phyloP scores from a whole-genome alignment of 37 sponge, comb jelly and placozoan genomes.

The Spongia lamella region DNA sequence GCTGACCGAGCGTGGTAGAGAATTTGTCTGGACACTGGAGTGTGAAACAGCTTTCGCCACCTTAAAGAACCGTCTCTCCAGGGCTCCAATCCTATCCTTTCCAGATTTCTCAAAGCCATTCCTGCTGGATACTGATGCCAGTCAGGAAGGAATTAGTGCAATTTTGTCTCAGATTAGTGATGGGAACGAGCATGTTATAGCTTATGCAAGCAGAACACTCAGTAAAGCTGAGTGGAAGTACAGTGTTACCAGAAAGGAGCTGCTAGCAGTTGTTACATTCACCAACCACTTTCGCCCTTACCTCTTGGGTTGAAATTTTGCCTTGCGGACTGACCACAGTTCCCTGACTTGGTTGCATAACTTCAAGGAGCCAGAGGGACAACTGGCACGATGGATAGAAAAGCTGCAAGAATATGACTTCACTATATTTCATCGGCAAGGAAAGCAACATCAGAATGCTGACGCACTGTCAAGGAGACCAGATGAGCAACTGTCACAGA shows the following conservation, averaged over 20 bases:
- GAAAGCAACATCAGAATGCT: too few species aligned
- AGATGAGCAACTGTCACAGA: too few species aligned
- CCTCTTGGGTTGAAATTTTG: neutral
- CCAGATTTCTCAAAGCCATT: too few species aligned
- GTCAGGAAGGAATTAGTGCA: conserved; percentile 16
- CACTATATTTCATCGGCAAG: neutral
- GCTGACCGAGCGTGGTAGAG: neutral
- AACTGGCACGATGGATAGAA: conserved; percentile 9
- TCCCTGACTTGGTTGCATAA: conserved; percentile 8
- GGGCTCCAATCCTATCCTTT: conserved; percentile 42
- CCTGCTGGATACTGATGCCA: conserved; percentile 24
- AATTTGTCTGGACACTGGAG: conserved; percentile 12
- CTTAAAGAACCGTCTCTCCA: conserved; percentile 6
- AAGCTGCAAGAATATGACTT: conserved; percentile 10
- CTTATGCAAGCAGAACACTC: conserved; percentile 4
- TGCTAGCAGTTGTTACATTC: conserved; percentile 2
- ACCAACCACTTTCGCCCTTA: conserved; percentile 1
- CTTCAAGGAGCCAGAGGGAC: conserved; percentile 19
- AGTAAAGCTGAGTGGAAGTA: conserved; percentile 6
- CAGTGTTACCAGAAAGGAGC: conserved; percentile 21
- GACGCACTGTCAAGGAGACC: too few species aligned
- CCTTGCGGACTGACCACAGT: conserved; percentile 10
- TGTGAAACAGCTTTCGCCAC: conserved; percentile 30
- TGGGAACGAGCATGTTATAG: conserved; percentile 8
- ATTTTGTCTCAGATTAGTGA: conserved; percentile 10